Percentiles rank a stretch among this genome's conserved stretches.
Evolutionary conservation across 2,113 vertebrate species (phyloP).

Genomic region (Hassar affinis): DNA sequence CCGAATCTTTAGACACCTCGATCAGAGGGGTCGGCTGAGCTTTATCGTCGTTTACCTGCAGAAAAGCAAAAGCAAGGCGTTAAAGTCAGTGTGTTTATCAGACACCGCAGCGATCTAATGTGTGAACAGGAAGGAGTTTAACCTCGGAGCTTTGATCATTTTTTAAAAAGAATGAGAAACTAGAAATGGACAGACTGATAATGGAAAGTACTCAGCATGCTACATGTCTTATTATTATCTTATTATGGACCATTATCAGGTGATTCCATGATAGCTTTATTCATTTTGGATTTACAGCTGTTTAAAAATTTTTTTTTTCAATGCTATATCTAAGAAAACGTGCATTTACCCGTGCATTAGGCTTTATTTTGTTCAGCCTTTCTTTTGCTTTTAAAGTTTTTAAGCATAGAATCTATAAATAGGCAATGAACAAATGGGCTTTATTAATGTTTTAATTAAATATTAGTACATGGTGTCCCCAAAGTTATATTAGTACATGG

Average conservation of each 20-base stretch:
- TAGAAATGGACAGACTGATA: background rate
- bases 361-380: background rate
- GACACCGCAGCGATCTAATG: too few relatives aligned
- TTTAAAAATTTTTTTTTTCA: background rate
- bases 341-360: background rate
- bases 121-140: background rate
- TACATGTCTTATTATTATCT: background rate
- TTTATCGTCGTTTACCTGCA: background rate
- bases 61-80: background rate
- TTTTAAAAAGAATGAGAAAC: background rate
- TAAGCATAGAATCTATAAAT: background rate
- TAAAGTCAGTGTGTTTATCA: background rate
- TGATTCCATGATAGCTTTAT: background rate
- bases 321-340: too few relatives aligned
- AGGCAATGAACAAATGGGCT: background rate
- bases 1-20: slow-evolving; percentile 45
- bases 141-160: background rate
- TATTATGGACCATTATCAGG: background rate
- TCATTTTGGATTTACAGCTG: background rate
- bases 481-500: too few relatives aligned
- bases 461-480: too few relatives aligned
- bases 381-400: background rate
- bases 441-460: background rate
- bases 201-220: background rate
- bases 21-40: background rate